Base-by-base conservation (phyloP, 2,888 invertebrate genomes). In the Iselma pallidipennis region DNA sequence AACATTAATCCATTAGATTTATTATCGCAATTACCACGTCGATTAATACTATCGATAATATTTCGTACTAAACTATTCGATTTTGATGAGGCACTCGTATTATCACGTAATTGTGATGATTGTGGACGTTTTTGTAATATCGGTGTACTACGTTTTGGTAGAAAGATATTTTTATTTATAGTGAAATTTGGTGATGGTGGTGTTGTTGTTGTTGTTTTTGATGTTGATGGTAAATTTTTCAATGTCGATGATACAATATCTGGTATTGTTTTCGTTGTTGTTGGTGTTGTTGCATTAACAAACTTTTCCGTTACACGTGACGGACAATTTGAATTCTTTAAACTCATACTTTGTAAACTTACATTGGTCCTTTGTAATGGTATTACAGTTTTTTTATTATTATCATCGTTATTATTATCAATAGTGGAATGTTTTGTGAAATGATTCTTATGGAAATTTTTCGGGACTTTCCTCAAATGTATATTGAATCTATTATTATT, bases 1-100 rank as follows among this genome's bases (percentile, higher is more conserved):
- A 76, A 71, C 33, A 79, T 76, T 25, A 71, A 73, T 21, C 76
- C 65, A 49, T 70, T 69, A 25, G 4, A 4, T 4, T 45, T 21
- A 37, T 37, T 7, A 12, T 42, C 19, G 19, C 10, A 9, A 19
- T 21, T 73, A 19, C 80, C 80, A 59, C 78, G 79, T 16, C 76
- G 68, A 70, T 82, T 82, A 37, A 81, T 71, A 50, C 74, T 79
- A 45, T 82, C 80, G 49, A 82, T 80, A 49, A 82, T 80, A 65
- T 75, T 80, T 61, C 73, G 75, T 10, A 82, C 82, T 14, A 81
- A 63, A 67, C 74, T 78, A 23, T 69, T 72, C 37, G 66, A 55
- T 14, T 56, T 37, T 14, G 33, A 26, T 26, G 25, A 49, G 9
- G 57, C 42, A 16, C 16, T 66, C 54, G 28, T 72, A 65, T 49